These are phyloP conservation scores for Gobiocypris rarus DNA, from an alignment of 2,113 vertebrate genomes.

Conservation along the genomic window DNA sequence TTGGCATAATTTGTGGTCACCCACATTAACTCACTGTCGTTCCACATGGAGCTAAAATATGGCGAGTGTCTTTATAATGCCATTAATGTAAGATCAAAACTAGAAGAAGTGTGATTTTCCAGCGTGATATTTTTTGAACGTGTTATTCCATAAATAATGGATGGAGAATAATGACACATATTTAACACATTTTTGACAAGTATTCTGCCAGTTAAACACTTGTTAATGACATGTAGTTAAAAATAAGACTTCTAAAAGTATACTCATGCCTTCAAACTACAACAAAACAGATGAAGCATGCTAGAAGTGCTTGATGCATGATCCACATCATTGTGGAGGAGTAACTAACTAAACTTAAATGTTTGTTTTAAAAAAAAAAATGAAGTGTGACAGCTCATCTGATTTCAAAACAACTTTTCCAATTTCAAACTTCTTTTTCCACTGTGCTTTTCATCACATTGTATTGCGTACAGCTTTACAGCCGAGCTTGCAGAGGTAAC, in stretches of 20 bases:
- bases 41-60: slow-evolving; percentile 29
- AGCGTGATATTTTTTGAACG: neutral
- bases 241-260: neutral
- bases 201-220: neutral
- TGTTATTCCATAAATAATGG: slow-evolving; percentile 8
- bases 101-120: neutral
- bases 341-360: neutral
- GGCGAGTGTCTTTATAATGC: neutral
- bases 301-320: neutral
- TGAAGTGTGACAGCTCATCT: neutral
- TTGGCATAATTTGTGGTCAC: slow-evolving; percentile 32
- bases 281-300: neutral
- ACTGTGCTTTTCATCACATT: neutral
- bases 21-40: neutral
- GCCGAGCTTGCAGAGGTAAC: neutral
- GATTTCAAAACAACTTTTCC: neutral
- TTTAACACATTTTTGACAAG: slow-evolving; percentile 6
- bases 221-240: neutral
- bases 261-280: neutral
- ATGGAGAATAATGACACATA: neutral
- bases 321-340: neutral
- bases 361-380: too few species aligned
- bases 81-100: slow-evolving; percentile 16
- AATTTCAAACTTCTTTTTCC: neutral
- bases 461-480: neutral